phyloP scores from a whole-genome alignment of 2,888 invertebrate species.

The Sympetrum striolatum region DNA sequence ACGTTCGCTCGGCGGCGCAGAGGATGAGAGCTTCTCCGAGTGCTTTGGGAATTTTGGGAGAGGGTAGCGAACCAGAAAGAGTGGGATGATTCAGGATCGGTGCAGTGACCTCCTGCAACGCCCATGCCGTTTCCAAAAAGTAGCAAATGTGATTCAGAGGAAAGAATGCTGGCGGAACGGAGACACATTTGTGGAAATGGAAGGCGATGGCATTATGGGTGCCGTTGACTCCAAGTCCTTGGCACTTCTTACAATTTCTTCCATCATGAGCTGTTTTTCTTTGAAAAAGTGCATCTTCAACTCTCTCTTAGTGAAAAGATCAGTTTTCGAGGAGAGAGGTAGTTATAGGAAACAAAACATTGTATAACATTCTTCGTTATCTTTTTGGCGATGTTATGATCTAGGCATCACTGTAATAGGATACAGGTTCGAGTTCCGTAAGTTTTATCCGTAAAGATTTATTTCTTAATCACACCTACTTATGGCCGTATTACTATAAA shows the following conservation, averaged over 20 bases:
- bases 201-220: slow-evolving; percentile 1
- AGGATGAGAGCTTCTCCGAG: neutral
- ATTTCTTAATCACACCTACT: too few species aligned
- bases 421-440: too few species aligned
- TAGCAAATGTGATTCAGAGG: neutral
- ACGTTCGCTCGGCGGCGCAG: neutral
- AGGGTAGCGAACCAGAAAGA: neutral
- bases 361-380: too few species aligned
- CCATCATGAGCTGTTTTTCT: too few species aligned
- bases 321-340: too few species aligned
- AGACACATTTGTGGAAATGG: neutral
- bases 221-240: slow-evolving; percentile 1
- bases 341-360: too few species aligned
- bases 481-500: too few species aligned
- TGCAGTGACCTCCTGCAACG: neutral
- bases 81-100: slow-evolving; percentile 26
- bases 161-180: slow-evolving; percentile 28
- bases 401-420: too few species aligned
- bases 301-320: too few species aligned
- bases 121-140: neutral
- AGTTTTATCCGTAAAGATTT: too few species aligned
- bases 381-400: too few species aligned
- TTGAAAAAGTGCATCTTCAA: too few species aligned
- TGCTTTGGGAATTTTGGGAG: neutral
- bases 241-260: neutral